Evolutionary conservation across 2,888 invertebrate genomes (phyloP).

Genomic region (Callyntrura guangdongensis): DNA sequence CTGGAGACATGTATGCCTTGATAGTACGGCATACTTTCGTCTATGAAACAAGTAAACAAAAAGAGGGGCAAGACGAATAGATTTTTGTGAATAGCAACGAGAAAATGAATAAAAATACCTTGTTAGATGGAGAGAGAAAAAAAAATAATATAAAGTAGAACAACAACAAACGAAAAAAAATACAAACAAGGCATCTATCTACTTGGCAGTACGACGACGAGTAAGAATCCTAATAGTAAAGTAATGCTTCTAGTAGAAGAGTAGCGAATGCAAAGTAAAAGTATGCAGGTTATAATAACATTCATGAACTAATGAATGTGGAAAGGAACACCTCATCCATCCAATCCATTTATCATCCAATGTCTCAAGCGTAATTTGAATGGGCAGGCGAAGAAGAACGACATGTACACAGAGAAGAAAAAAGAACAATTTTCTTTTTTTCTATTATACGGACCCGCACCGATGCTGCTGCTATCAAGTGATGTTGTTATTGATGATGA

Average conservation of each 20-base stretch:
- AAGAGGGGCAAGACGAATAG: constrained; percentile 11
- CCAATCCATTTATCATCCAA: constrained; percentile 59
- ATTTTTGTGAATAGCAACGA: constrained; percentile 34
- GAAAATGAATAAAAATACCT: constrained; percentile 67
- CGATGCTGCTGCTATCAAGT: constrained; percentile 55
- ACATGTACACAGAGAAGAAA: constrained; percentile 6
- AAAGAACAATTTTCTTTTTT: constrained; percentile 57
- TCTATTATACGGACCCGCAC: constrained; percentile 33
- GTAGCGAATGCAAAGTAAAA: constrained; percentile 23
- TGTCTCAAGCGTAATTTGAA: constrained; percentile 68
- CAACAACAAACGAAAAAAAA: neutral
- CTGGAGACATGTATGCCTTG: constrained; percentile 63
- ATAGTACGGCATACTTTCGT: neutral
- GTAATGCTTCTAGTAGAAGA: neutral
- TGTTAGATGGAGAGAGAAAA: constrained; percentile 27
- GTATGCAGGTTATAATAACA: constrained; percentile 23
- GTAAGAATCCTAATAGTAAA: neutral
- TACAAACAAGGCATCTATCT: neutral
- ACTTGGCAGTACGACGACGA: neutral
- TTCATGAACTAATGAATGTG: constrained; percentile 64
- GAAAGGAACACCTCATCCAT: constrained; percentile 67
- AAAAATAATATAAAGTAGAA: constrained; percentile 48
- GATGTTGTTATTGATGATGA: constrained; percentile 66
- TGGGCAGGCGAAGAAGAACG: constrained; percentile 44
- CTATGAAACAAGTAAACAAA: constrained; percentile 33